These are phyloP conservation scores for Phyllotreta striolata DNA, from an alignment of 2,888 invertebrate genomes.

Conservation along the genomic window DNA sequence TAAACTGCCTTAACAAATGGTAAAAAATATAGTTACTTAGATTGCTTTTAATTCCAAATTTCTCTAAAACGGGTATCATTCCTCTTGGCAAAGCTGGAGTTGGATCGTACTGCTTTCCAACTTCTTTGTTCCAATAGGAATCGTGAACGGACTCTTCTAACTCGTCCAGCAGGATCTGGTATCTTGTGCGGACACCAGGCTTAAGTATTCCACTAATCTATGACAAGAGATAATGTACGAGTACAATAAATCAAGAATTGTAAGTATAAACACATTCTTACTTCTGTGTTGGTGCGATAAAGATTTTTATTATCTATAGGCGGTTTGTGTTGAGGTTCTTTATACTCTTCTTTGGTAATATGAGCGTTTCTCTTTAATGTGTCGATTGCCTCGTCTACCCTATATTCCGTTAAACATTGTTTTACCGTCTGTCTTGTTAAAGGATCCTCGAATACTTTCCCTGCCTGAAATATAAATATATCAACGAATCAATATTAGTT, in stretches of 20 bases:
- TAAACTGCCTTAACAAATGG: not conserved
- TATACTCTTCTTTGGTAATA: conserved; percentile 14
- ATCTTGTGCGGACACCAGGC: conserved; percentile 59
- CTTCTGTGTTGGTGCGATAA: conserved; percentile 10
- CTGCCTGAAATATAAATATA: conserved; percentile 8
- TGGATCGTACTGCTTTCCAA: conserved; percentile 61
- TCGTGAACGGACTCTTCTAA: conserved; percentile 62
- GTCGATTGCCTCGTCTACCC: conserved; percentile 3
- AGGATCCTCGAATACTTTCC: conserved; percentile 10
- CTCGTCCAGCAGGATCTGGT: conserved; percentile 61
- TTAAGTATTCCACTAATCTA: conserved; percentile 50
- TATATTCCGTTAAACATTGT: conserved; percentile 9
- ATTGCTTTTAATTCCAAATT: conserved; percentile 57
- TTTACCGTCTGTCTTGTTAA: conserved; percentile 3
- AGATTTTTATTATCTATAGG: conserved; percentile 16
- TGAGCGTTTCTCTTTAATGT: conserved; percentile 5
- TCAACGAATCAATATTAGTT: not conserved
- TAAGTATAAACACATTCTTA: conserved; percentile 18
- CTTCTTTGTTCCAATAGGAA: conserved; percentile 61
- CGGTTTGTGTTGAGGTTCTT: conserved; percentile 14
- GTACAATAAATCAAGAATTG: not conserved
- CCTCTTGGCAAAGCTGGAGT: conserved; percentile 60
- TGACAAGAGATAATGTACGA: conserved; percentile 31
- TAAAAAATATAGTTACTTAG: conserved; percentile 34
- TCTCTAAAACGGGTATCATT: conserved; percentile 56